Evolutionary conservation across 2,888 invertebrate species (phyloP), one percentile per base, ranked within the genome.

Genomic region (Anarsia innoxiella): DNA sequence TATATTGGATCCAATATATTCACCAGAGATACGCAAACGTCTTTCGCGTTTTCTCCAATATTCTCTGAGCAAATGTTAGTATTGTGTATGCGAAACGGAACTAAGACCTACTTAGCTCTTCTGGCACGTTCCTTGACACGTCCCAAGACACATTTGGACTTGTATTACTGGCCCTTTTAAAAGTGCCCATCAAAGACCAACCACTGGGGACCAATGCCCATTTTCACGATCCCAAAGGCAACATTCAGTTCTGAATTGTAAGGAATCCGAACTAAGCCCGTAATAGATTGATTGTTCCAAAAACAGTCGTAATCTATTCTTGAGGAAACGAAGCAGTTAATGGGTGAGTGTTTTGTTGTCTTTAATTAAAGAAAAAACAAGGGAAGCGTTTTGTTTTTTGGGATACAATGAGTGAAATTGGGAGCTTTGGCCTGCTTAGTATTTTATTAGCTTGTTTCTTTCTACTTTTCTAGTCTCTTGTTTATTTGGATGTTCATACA

Each of bases 211-310:
- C 37, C 43, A 34, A 41, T 40, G 36, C 28, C 28, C 38, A 31
- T 36, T 41, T 27, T 26, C 23, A n/a, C 27, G 19, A 11, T 45
- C 46, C 44, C 48, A 12, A 31, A 36, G 46, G 51, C 36, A 45
- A 32, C 45, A 41, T 49, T 43, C 26, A 31, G 37, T 4, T n/a
- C 40, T 31, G 44, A 47, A 48, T 48, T 49, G 43, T 45, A 36
- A 36, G 36, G 40, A 41, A 43, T 45, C 45, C 37, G 29, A 42
- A 36, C 39, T 35, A 42, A 49, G 45, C 42, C 41, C 36, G 28
- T 34, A 36, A 42, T 39, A 40, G 46, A 52, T 48, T 52, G 48
- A 52, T 49, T 45, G 42, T 40, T 36, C 23, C 40, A 31, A 40
- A 37, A 39, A 42, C 41, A 41, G 39, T 36, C 25, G 35, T 40